phyloP scores from a whole-genome alignment of 1,140 invertebrate species.

The Brachystomella parvula region DNA sequence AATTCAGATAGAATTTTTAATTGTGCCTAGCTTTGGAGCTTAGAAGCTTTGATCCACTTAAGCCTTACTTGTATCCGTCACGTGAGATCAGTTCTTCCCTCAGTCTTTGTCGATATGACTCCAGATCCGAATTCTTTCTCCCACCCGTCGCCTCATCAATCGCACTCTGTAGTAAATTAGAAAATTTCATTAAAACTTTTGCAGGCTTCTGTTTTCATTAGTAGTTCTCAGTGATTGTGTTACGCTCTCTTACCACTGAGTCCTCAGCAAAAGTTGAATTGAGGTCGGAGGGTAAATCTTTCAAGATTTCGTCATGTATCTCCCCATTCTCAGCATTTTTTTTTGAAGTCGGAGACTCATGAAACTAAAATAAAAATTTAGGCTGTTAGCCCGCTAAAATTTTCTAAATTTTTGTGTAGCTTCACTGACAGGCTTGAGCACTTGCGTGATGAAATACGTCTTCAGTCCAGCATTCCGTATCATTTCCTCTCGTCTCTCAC shows the following conservation, averaged over 20 bases:
- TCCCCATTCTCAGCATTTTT: slow-evolving; percentile 31
- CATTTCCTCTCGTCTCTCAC: slow-evolving; percentile 77
- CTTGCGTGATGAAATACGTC: slow-evolving; percentile 83
- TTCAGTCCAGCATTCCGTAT: slow-evolving; percentile 76
- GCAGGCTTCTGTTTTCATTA: not conserved
- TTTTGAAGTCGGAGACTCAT: not conserved
- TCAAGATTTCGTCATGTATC: slow-evolving; percentile 27
- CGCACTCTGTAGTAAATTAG: slow-evolving; percentile 24
- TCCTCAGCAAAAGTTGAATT: slow-evolving; percentile 35
- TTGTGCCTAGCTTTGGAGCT: no score
- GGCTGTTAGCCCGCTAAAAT: not conserved
- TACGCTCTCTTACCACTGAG: slow-evolving; percentile 27
- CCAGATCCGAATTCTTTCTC: slow-evolving; percentile 40
- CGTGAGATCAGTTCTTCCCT: slow-evolving; percentile 72
- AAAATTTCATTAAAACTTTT: not conserved
- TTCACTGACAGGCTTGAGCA: slow-evolving; percentile 59
- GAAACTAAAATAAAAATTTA: slow-evolving; percentile 8
- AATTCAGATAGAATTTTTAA: slow-evolving; percentile 31
- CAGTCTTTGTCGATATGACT: slow-evolving; percentile 64
- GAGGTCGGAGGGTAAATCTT: slow-evolving; percentile 35
- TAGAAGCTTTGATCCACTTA: no score
- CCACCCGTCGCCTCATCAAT: slow-evolving; percentile 25
- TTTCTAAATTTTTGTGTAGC: not conserved
- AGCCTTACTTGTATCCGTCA: slow-evolving; percentile 60
- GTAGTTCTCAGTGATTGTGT: not conserved